Evolutionary conservation across 2,888 invertebrate genomes (phyloP), one percentile per base, ranked within the genome.

Genomic region (Seira musarum): DNA sequence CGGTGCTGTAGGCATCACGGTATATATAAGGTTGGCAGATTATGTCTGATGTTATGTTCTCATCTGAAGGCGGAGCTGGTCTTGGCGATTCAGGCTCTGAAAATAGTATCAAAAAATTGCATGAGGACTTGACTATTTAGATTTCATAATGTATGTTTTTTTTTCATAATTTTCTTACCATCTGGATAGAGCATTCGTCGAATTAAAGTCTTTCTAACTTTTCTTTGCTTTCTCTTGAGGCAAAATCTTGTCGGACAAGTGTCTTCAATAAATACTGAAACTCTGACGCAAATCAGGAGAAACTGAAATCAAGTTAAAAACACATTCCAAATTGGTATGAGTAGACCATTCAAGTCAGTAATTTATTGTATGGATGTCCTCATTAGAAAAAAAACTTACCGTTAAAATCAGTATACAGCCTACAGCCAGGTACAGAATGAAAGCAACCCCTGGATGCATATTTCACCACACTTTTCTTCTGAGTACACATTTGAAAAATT

Each of bases 21-120:
- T 84, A 84, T 15, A 82, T 81, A 64, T 84, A 84, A 1, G 82
- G 79, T 63, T 82, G 82, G 57, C 82, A 82, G 13, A 84, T 80
- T 25, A 82, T 78, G 24, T 77, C 71, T 57, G 82, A 72, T 22
- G 79, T 81, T 13, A 84, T 81, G 69, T 79, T 79, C 61, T 84
- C 84, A 60, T 82, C 82, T 8, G 84, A 79, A 19, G 84, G 79
- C 17, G 81, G 78, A 24, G 78, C 78, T 15, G 25, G 35, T 19
- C 67, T 3, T 15, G 69, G 57, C 1, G 69, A 57, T 6, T 57
- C 30, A 5, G 77, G 77, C 17, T 71, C 77, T 57, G 24, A 60
- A 19, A 25, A 60, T 17, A 60, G n/a, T 60, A 17, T 60, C 17
- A 60, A 13, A 17, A 60, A 60, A 60, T 10, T 60, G 10, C 60